Conservation (phyloP, 2,888 invertebrate species). For the Andrena flavipes region DNA sequence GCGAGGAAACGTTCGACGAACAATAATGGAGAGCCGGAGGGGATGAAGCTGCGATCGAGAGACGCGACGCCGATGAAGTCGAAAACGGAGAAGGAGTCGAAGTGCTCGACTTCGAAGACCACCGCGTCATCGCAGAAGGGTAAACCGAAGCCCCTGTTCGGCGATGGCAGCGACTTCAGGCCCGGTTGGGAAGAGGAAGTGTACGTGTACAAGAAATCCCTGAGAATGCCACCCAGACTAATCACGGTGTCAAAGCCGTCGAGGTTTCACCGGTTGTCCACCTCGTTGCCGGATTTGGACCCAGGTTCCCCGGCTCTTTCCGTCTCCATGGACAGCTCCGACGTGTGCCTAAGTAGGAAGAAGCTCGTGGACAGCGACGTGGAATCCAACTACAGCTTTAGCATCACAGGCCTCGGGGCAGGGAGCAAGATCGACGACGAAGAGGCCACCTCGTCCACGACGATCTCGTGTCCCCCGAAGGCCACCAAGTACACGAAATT, state of each 20-base stretch:
- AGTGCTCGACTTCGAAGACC: constrained; percentile 79
- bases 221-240: constrained; percentile 92
- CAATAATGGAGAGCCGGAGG: constrained; percentile 73
- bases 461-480: constrained; percentile 87
- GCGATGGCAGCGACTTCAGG: constrained; percentile 90
- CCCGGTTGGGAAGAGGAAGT: constrained; percentile 94
- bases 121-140: constrained; percentile 68
- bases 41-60: constrained; percentile 80
- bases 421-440: constrained; percentile 88
- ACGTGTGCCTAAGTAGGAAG: constrained; percentile 79
- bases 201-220: constrained; percentile 92
- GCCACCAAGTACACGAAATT: constrained; percentile 83
- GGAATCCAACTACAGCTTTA: constrained; percentile 89
- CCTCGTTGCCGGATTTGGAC: constrained; percentile 92
- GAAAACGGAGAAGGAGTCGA: constrained; percentile 77
- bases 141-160: constrained; percentile 87
- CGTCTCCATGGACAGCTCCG: constrained; percentile 87
- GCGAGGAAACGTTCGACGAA: constrained; percentile 78
- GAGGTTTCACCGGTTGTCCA: constrained; percentile 89
- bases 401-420: constrained; percentile 83
- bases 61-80: constrained; percentile 79
- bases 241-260: constrained; percentile 92
- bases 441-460: constrained; percentile 88
- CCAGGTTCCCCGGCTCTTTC: constrained; percentile 90
- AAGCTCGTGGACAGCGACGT: constrained; percentile 87